Conservation (phyloP, 1,140 invertebrate species). For the Elysia chlorotica region DNA sequence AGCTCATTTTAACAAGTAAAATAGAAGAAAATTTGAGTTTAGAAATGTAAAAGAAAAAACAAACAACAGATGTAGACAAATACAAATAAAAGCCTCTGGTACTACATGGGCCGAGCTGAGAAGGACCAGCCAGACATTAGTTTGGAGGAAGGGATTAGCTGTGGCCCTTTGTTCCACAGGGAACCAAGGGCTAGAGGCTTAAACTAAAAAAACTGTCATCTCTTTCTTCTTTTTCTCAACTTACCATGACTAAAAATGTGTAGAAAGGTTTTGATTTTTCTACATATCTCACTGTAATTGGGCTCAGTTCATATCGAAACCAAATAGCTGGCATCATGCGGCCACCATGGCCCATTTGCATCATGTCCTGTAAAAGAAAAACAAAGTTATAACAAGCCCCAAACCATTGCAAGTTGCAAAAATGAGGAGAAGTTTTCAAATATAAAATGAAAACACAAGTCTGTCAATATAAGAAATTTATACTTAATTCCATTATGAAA, state of each 20-base stretch:
- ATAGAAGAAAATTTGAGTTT: neutral
- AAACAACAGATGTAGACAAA: too few relatives aligned
- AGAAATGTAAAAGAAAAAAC: too few relatives aligned
- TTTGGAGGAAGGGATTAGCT: too few relatives aligned
- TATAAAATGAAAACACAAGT: too few relatives aligned
- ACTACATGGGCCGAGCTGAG: neutral
- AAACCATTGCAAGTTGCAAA: too few relatives aligned
- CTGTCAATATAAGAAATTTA: neutral
- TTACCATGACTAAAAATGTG: conserved; percentile 70
- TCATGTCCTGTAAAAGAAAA: conserved; percentile 16
- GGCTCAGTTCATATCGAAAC: conserved; percentile 69
- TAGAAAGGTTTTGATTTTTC: conserved; percentile 68
- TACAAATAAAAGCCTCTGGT: neutral
- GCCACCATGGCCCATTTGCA: conserved; percentile 47
- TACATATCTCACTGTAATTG: conserved; percentile 70
- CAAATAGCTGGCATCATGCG: conserved; percentile 67
- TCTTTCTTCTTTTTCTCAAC: conserved; percentile 28
- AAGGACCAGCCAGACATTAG: neutral
- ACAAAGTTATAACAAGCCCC: too few relatives aligned
- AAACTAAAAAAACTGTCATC: neutral
- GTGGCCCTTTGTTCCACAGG: neutral
- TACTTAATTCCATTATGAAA: neutral
- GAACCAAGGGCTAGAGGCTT: neutral
- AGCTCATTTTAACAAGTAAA: neutral
- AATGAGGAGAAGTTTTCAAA: too few relatives aligned